Evolutionary conservation across 2,888 invertebrate genomes (phyloP).

Genomic region (Eupithecia pulchellata): DNA sequence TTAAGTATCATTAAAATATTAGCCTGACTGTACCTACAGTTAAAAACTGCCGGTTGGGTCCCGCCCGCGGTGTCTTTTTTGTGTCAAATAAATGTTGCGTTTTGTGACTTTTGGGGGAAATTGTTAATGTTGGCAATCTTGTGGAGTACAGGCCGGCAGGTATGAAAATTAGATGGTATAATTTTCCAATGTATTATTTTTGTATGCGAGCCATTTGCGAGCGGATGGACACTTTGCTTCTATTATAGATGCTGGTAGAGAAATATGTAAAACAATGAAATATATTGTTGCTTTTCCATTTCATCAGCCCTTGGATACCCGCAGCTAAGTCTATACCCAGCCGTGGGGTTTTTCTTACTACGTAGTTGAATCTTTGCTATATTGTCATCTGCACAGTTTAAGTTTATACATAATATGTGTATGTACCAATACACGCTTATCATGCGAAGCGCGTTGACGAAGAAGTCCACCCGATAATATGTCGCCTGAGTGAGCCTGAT

Average conservation of each 20-base stretch:
- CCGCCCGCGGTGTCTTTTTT: slow-evolving; percentile 44
- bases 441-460: too few relatives aligned
- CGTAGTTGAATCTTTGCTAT: too few relatives aligned
- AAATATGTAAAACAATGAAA: not conserved
- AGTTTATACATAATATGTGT: too few relatives aligned
- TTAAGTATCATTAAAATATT: not conserved
- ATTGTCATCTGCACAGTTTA: too few relatives aligned
- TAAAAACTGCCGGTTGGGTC: slow-evolving; percentile 33
- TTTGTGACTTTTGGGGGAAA: slow-evolving; percentile 26
- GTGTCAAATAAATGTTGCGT: slow-evolving; percentile 43
- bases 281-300: not conserved
- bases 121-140: slow-evolving; percentile 39
- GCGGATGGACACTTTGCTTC: not conserved
- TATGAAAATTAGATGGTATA: slow-evolving; percentile 21
- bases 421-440: too few relatives aligned
- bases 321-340: not conserved
- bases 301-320: not conserved
- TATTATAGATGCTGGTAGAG: not conserved
- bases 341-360: too few relatives aligned
- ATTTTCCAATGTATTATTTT: slow-evolving; percentile 26
- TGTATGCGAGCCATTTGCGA: slow-evolving; percentile 18
- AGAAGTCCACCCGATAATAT: too few relatives aligned
- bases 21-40: not conserved
- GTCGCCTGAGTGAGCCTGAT: too few relatives aligned
- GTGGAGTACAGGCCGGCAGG: slow-evolving; percentile 26